Evolutionary conservation across 1,140 invertebrate genomes (phyloP).

Genomic region (Panagrolaimus sp.): DNA sequence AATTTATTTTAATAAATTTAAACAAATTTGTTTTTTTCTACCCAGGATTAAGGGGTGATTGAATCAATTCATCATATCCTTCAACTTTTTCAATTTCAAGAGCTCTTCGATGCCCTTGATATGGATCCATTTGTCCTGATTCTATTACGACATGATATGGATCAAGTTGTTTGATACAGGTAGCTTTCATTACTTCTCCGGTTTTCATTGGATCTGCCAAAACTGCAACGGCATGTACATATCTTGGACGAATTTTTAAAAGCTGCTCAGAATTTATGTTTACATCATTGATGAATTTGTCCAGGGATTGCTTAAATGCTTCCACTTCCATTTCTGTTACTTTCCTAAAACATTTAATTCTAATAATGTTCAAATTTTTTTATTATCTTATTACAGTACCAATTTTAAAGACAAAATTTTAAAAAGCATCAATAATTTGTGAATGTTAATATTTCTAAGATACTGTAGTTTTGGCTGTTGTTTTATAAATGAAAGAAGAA

Average conservation of each 20-base stretch:
- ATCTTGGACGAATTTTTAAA: not conserved
- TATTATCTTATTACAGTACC: no score
- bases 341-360: no score
- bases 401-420: no score
- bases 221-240: constrained; percentile 5
- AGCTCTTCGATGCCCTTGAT: not conserved
- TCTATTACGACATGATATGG: constrained; percentile 5
- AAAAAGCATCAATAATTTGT: no score
- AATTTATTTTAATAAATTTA: no score
- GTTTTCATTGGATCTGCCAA: constrained; percentile 1
- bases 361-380: no score
- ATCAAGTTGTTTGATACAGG: constrained; percentile 14
- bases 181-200: constrained; percentile 6
- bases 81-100: not conserved
- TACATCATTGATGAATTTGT: constrained; percentile 1
- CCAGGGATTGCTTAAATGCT: not conserved
- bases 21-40: no score
- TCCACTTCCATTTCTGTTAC: not conserved
- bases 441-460: no score
- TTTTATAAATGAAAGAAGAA: no score
- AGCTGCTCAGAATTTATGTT: not conserved
- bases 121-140: not conserved
- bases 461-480: no score
- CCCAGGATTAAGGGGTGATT: no score
- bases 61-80: not conserved